Base-by-base conservation (phyloP, 2,797 vertebrate species). In the Mustela erminea region DNA sequence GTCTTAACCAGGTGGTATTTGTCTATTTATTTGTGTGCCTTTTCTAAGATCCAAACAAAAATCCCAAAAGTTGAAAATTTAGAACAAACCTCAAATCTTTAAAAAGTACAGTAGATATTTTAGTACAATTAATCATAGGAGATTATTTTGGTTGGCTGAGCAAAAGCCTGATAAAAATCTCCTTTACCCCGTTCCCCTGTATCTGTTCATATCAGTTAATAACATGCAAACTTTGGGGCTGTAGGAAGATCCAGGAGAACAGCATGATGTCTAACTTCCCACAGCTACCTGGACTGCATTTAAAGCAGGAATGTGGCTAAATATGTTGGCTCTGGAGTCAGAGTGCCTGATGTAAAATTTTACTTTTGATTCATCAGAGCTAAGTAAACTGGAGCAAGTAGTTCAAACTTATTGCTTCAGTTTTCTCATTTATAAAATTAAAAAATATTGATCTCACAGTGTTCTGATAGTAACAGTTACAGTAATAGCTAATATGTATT, bases 81-180 rank as follows among this genome's bases (percentile, higher is more conserved):
- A 88, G 41, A 81, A 85, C 2, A 60, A 90, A 38, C 2, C 8
- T 95, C 80, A 92, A 52, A 27, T 88, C 49, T 92, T 93, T 70
- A 52, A 87, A 88, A 93, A 23, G 74, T 70, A 54, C 7, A 80
- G 12, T 49, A 29, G 32, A 56, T 78, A 74, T 78, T 82, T 96
- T 80, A n/a, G 38, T 86, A 46, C 54, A 93, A 15, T 94, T 68
- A 97, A 93, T 97, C 78, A 78, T 29, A 46, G 52, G 49, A 90
- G 64, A 64, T 4, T 85, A 41, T 77, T 90, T 68, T 82, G 13
- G 7, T 85, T 90, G 70, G 6, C 49, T 70, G 82, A 95, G 35
- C 18, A 87, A 92, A 43, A 93, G 15, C 3, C 15, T 32, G 72
- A 77, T 92, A 78, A 41, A 38, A 81, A 43, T 56, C 54, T 68